Base-by-base conservation (phyloP, 1,140 invertebrate species). In the Melanaphis sacchari region DNA sequence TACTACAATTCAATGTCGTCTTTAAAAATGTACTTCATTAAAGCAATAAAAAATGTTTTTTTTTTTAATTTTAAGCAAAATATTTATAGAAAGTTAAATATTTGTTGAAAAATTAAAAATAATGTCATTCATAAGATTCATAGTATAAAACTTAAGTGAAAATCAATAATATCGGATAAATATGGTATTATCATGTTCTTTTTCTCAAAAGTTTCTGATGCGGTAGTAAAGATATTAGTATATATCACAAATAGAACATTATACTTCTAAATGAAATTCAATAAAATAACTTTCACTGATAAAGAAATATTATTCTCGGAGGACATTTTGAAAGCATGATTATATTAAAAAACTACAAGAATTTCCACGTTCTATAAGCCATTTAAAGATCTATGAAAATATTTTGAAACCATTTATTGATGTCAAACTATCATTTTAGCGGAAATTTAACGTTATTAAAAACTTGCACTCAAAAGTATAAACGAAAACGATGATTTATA, bases 151-250 rank as follows among this genome's bases (percentile, higher is more conserved):
- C 31, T 76, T 76, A 76, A 76, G 15, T 24, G 59, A 76, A 76
- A 76, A 76, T 76, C 59, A 76, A 76, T 76, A 76, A 76, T 76
- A 76, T 76, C 59, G 59, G n/a, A 76, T 76, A 76, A 76, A 76
- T 76, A 76, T 15, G 31, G 4, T 76, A 76, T 76, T 76, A 76
- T 22, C 31, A 15, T 5, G 59, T n/a, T 76, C 59, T 76, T 76
- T 66, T 76, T 0, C 59, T 24, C 31, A 36, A n/a, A 76, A n/a
- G 59, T 76, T 49, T 76, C 59, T 76, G 15, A 76, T 76, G 59
- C 24, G 59, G n/a, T 66, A 11, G 31, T 36, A 76, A n/a, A n/a
- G 31, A 76, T 76, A 76, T 76, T n/a, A 76, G 59, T 76, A 76
- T 76, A 36, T 76, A 76, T n/a, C 59, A n/a, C 31, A 76, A 76